Evolutionary conservation across 2,888 invertebrate genomes (phyloP), one percentile per base, ranked within the genome.

Genomic region (Epinotia ramella): DNA sequence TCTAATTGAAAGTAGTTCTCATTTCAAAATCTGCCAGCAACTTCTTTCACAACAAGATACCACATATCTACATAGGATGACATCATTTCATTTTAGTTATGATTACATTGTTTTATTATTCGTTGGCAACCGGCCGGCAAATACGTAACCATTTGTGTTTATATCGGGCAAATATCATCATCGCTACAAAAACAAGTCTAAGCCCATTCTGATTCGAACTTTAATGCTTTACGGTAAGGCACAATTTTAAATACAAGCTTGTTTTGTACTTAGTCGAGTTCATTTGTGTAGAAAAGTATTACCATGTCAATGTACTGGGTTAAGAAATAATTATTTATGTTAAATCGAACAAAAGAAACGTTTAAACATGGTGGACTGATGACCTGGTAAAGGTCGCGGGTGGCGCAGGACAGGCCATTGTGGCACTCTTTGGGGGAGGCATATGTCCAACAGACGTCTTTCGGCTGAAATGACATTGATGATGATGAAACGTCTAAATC

Each of bases 61-160:
- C 13, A 64, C 44, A 68, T 73, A 13, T 16, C 33, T 57, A 65
- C 46, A 49, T 40, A 65, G 64, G 44, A 62, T 53, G 40, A 33
- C 24, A 20, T 69, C 18, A 56, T 44, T n/a, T n/a, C n/a, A n/a
- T n/a, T n/a, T 33, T 3, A 16, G 44, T 60, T 49, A 60, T 6
- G 9, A 59, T 40, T 65, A 53, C 11, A 49, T 65, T 59, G 28
- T 69, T 24, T 7, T 18, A 12, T 49, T 33, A n/a, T 49, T 57
- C 18, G 75, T 65, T 66, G 49, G 70, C 28, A 75, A 70, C 70
- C 11, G 24, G 44, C 13, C 40, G n/a, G 56, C 24, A 68, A 56
- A 67, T 59, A 44, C 20, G 46, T 59, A 60, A 60, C 40, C 59
- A 75, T 70, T 59, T 70, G 69, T 74, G 69, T 74, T 64, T 53